A percentile compares a stretch with the other conserved stretches of the same genome.
phyloP scores from a whole-genome alignment of 2,888 invertebrate species.

The Trachelus tabidus region DNA sequence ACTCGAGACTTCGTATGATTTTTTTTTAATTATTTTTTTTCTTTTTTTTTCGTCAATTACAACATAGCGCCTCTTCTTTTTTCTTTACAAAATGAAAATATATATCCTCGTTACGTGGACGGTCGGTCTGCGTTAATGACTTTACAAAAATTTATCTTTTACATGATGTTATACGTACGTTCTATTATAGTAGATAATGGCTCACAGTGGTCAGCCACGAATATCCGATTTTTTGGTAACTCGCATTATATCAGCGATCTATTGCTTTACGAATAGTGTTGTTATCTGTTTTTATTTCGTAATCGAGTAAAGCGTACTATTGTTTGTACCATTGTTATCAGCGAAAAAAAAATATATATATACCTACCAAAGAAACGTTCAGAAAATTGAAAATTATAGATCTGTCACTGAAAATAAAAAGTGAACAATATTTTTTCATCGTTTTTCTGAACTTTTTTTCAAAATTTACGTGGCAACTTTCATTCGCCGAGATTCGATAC shows the following conservation, averaged over 20 bases:
- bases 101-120: not conserved
- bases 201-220: not conserved
- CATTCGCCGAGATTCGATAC: too few relatives aligned
- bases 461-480: not conserved
- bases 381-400: not conserved
- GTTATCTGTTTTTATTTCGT: not conserved
- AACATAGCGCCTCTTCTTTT: not conserved
- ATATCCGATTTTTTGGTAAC: not conserved
- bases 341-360: not conserved
- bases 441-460: too few relatives aligned
- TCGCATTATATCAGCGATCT: not conserved
- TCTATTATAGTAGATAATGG: not conserved
- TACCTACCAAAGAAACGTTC: not conserved
- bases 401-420: not conserved
- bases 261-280: not conserved
- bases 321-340: not conserved
- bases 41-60: not conserved
- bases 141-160: not conserved
- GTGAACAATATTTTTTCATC: not conserved
- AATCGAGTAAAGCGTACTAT: not conserved
- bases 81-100: not conserved
- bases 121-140: not conserved
- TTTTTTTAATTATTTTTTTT: not conserved
- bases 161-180: not conserved
- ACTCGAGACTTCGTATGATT: not conserved